Evolutionary conservation across 2,797 vertebrate species (phyloP).

Genomic region (Brachyalestes nurse): DNA sequence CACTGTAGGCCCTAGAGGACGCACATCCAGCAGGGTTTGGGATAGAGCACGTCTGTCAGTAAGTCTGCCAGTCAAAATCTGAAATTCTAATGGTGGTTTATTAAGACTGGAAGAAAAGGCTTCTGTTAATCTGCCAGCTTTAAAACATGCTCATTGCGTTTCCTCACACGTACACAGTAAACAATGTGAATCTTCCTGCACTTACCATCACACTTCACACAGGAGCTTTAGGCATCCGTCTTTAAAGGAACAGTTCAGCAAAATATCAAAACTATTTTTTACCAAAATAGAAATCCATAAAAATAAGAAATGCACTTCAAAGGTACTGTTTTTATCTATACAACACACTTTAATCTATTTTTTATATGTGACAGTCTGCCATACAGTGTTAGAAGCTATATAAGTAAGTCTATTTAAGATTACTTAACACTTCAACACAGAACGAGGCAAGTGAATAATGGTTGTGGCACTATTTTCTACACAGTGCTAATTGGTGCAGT

Average conservation of each 20-base stretch:
- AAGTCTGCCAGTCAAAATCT: slow-evolving; percentile 14
- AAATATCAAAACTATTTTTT: background rate
- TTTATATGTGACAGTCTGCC: too few relatives aligned
- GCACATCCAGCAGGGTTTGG: slow-evolving; percentile 13
- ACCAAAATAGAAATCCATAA: too few relatives aligned
- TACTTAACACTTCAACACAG: too few relatives aligned
- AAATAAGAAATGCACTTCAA: too few relatives aligned
- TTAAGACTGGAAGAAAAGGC: slow-evolving; percentile 7
- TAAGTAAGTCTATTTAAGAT: too few relatives aligned
- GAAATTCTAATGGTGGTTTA: slow-evolving; percentile 23
- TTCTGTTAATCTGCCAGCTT: background rate
- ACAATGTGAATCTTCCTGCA: background rate
- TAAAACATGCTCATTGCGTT: background rate
- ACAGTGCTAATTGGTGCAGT: background rate
- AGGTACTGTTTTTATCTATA: too few relatives aligned
- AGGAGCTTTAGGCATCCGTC: background rate
- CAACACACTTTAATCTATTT: too few relatives aligned
- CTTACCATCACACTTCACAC: background rate
- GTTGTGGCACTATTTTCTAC: background rate
- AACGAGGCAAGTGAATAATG: background rate
- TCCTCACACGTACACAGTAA: slow-evolving; percentile 10
- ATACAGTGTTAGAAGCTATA: background rate
- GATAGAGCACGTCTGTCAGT: slow-evolving; percentile 22
- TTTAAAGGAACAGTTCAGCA: background rate
- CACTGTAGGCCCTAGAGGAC: slow-evolving; percentile 25